Percentiles rank a stretch among this genome's conserved stretches.
These are phyloP conservation scores for Andricus curvator DNA, from an alignment of 2,888 invertebrate genomes.

Conservation along the genomic window DNA sequence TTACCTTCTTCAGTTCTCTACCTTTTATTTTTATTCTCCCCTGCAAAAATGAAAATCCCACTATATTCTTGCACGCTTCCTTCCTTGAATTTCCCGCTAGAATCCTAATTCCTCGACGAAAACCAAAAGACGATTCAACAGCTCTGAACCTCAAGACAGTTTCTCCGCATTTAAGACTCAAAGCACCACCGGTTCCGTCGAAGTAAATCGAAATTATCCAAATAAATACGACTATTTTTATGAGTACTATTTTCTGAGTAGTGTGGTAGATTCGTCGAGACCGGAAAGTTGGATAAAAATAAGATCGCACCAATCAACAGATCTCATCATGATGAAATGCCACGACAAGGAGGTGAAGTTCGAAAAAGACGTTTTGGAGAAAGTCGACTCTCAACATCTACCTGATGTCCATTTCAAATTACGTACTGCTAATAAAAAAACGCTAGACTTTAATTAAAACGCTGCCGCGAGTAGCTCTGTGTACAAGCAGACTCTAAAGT, in stretches of 20 bases:
- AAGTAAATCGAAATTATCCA: not conserved
- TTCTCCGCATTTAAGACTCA: slow-evolving; percentile 5
- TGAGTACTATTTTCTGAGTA: not conserved
- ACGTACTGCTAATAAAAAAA: slow-evolving; percentile 54
- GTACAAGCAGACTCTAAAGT: slow-evolving; percentile 46
- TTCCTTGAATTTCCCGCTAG: not conserved
- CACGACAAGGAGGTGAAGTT: slow-evolving; percentile 14
- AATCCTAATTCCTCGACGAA: slow-evolving; percentile 6
- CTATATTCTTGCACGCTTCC: slow-evolving; percentile 5
- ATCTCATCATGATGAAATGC: slow-evolving; percentile 19
- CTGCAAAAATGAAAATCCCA: not conserved
- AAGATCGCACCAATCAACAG: slow-evolving; percentile 12
- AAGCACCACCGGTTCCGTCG: slow-evolving; percentile 35
- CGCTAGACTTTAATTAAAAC: slow-evolving; percentile 46
- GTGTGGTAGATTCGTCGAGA: slow-evolving; percentile 17
- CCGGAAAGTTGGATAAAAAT: not conserved
- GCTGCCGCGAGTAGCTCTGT: slow-evolving; percentile 48
- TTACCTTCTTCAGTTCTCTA: not conserved
- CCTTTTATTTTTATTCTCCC: not conserved
- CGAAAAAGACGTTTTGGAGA: slow-evolving; percentile 44
- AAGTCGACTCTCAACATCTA: slow-evolving; percentile 51
- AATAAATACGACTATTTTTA: not conserved
- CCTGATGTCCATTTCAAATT: slow-evolving; percentile 57
- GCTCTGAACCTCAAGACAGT: slow-evolving; percentile 1
- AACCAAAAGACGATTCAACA: slow-evolving; percentile 22